phyloP scores from a whole-genome alignment of 2,888 invertebrate species.

The Xylophagus ater region DNA sequence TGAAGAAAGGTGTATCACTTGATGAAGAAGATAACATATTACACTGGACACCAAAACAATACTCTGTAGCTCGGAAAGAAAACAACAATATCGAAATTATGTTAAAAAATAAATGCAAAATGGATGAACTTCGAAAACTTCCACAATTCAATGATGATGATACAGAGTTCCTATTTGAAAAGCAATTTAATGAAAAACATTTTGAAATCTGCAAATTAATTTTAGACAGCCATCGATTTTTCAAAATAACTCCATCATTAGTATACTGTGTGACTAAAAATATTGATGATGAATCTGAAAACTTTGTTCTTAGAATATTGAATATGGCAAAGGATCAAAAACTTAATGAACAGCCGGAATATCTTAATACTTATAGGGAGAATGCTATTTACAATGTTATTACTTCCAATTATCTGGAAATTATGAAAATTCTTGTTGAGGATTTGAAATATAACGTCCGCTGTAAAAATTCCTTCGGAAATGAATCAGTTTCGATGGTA shows the following conservation, averaged over 20 bases:
- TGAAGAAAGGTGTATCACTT: background rate
- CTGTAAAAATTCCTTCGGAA: background rate
- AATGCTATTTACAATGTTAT: slow-evolving; percentile 1
- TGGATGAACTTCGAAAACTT: background rate
- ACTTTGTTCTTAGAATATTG: slow-evolving; percentile 2
- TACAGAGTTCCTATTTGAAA: background rate
- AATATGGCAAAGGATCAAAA: background rate
- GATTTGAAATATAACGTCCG: slow-evolving; percentile 2
- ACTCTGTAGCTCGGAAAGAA: background rate
- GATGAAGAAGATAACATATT: background rate
- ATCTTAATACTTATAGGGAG: slow-evolving; percentile 1
- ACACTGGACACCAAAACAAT: background rate
- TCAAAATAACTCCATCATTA: background rate
- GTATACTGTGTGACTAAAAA: slow-evolving; percentile 2
- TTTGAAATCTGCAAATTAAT: background rate
- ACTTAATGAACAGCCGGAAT: background rate
- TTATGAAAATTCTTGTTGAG: slow-evolving; percentile 4
- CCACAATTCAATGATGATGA: background rate
- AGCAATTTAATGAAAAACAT: background rate
- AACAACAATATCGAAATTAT: slow-evolving; percentile 1
- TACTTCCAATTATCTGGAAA: slow-evolving; percentile 2
- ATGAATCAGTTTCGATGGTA: background rate
- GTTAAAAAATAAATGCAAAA: slow-evolving; percentile 1
- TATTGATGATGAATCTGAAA: too few species aligned
- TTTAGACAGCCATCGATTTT: background rate